Conservation (phyloP, 2,888 invertebrate genomes). For the Neoaliturus tenellus region DNA sequence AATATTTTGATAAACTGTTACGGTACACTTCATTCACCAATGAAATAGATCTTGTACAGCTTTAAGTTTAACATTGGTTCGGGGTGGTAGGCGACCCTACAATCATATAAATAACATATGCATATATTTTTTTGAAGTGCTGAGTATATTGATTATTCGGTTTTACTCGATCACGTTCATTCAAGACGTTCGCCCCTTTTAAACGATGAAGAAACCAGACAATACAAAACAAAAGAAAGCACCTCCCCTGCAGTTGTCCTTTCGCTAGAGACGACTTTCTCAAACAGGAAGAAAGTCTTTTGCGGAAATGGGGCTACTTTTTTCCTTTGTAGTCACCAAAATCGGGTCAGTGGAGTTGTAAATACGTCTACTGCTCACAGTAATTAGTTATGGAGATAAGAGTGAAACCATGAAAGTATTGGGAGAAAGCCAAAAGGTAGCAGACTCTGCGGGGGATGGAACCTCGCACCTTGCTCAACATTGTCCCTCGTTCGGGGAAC, state of each 20-base stretch:
- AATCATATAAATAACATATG: too few species aligned
- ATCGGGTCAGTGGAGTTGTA: constrained; percentile 42
- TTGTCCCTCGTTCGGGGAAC: constrained; percentile 41
- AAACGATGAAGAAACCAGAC: too few species aligned
- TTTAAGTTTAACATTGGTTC: too few species aligned
- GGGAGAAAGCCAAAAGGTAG: constrained; percentile 38
- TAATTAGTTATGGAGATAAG: constrained; percentile 40
- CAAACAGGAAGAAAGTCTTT: constrained; percentile 42
- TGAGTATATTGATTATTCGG: too few species aligned
- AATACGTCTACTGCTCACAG: constrained; percentile 1
- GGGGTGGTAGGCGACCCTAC: too few species aligned
- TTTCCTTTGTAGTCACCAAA: constrained; percentile 2
- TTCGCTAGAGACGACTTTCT: constrained; percentile 22
- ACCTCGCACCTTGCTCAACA: not conserved
- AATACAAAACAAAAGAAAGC: not conserved
- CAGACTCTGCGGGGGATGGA: constrained; percentile 7
- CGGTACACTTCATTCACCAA: too few species aligned
- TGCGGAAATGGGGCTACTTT: constrained; percentile 45
- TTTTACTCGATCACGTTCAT: too few species aligned
- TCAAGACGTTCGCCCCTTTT: too few species aligned
- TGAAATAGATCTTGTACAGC: too few species aligned
- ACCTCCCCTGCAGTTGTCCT: not conserved
- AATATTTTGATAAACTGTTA: too few species aligned
- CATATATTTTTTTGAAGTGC: too few species aligned
- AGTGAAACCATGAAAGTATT: constrained; percentile 36